Evolutionary conservation across 2,797 vertebrate species (phyloP), one percentile per base, ranked within the genome.

Genomic region (Chlorospingus flavigularis): DNA sequence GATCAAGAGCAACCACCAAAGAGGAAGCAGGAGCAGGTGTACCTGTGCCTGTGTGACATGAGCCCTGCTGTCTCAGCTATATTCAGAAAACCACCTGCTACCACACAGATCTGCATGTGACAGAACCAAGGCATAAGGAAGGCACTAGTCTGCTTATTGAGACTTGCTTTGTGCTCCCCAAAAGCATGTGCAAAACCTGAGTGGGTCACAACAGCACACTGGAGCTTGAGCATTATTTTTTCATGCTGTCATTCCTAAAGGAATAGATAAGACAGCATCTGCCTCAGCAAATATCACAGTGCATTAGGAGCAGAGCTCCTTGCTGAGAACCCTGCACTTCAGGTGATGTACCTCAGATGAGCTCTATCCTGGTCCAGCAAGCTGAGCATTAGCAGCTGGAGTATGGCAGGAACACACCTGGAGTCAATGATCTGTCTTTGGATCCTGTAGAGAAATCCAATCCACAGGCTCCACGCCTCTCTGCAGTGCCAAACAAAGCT

Each of bases 1-100:
- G 66, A 88, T 84, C 37, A 88, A 92, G 86, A 94, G 77, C 90
- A 86, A 53, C 63, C 58, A 86, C 21, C 21, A 73, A 68, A 86
- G 62, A 72, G 70, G 73, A 94, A 95, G 86, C 13, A 45, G 61
- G 12, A 87, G 13, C 76, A 93, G 60, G 77, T 79, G 66, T 73
- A 97, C 66, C 71, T 90, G 53, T 76, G 58, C 18, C 72, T 88
- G 39, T 3, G 18, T 39, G 55, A 86, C 31, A 81, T 20, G 13
- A 84, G 67, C 26, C 43, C 57, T 17, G 21, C 37, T 90, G 40
- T 78, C 51, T 62, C 11, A 4, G 58, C 26, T 84, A 70, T 79
- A 79, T 81, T 93, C 25, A 45, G 83, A 78, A 95, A 93, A 71
- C 43, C 88, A 93, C 67, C 67, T 84, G 53, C 66, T 60, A 81